A percentile compares a stretch with the other conserved stretches of the same genome.
Conservation (phyloP, 2,113 vertebrate genomes). For the Columba livia region DNA sequence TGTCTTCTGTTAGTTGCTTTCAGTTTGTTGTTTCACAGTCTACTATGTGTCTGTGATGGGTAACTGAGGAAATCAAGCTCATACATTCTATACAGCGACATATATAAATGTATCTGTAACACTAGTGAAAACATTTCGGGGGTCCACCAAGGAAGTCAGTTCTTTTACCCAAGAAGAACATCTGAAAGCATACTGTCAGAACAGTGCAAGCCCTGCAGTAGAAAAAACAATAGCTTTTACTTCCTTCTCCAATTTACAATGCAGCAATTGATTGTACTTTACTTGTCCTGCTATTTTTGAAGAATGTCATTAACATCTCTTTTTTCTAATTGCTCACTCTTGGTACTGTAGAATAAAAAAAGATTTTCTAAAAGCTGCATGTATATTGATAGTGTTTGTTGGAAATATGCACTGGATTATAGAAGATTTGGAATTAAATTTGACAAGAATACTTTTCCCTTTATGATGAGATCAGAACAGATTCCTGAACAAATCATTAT, state of each 20-base stretch:
- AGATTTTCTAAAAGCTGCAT: background rate
- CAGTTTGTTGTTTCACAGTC: background rate
- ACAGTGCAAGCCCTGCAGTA: background rate
- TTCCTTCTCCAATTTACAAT: background rate
- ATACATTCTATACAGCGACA: background rate
- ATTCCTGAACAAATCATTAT: constrained; percentile 35
- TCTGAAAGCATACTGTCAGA: background rate
- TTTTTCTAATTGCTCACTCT: background rate
- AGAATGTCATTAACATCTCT: background rate
- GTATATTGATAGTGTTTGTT: background rate
- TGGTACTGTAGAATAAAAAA: background rate
- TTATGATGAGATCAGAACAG: constrained; percentile 28
- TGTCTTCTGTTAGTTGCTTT: background rate
- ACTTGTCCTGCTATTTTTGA: background rate
- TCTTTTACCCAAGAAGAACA: background rate
- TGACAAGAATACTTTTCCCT: background rate
- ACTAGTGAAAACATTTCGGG: background rate
- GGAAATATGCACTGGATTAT: background rate
- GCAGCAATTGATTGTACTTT: background rate
- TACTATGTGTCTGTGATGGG: rapidly evolving
- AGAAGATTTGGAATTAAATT: background rate
- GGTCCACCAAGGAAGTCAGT: background rate
- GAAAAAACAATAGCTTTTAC: background rate
- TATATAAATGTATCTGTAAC: background rate
- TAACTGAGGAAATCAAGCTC: background rate